A percentile compares a stretch with the other conserved stretches of the same genome.
phyloP scores from a whole-genome alignment of 1,140 invertebrate genomes.

The Aphelinus atriplicis region DNA sequence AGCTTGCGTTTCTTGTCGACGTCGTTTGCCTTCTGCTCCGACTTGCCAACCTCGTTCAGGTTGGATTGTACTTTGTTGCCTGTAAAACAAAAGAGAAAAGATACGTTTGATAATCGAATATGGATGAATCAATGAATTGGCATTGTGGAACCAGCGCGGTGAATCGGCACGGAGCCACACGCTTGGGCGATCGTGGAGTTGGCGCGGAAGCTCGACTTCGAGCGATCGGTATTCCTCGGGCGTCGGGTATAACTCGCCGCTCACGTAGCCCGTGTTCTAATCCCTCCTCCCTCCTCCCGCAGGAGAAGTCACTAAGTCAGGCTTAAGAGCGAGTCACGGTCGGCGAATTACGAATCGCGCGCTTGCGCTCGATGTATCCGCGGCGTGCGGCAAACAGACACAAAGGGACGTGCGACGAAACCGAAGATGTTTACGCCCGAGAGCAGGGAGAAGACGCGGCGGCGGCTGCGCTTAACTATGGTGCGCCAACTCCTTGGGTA shows the following conservation, averaged over 20 bases:
- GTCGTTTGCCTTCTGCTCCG: conserved; percentile 72
- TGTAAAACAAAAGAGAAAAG: conserved; percentile 52
- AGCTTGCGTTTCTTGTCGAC: conserved; percentile 57
- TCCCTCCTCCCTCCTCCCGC: neutral
- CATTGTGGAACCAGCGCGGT: too few relatives aligned
- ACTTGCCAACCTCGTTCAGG: conserved; percentile 77
- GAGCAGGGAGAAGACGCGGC: conserved; percentile 7
- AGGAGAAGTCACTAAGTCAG: too few relatives aligned
- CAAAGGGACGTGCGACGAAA: conserved; percentile 39
- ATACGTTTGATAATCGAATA: too few relatives aligned
- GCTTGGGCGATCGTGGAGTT: too few relatives aligned
- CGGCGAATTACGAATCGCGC: too few relatives aligned
- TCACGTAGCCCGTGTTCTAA: neutral
- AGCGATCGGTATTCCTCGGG: too few relatives aligned
- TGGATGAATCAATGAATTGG: too few relatives aligned
- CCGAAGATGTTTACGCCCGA: conserved; percentile 60
- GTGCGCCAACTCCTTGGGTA: conserved; percentile 60
- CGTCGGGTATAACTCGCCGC: too few relatives aligned
- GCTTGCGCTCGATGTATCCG: too few relatives aligned
- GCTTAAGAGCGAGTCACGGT: too few relatives aligned
- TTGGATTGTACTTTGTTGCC: conserved; percentile 75
- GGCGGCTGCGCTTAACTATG: conserved; percentile 51
- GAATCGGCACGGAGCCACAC: too few relatives aligned
- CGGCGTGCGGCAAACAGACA: neutral
- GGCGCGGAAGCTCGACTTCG: too few relatives aligned